Conservation (phyloP, 2,113 vertebrate genomes). For the Crypturellus undulatus region DNA sequence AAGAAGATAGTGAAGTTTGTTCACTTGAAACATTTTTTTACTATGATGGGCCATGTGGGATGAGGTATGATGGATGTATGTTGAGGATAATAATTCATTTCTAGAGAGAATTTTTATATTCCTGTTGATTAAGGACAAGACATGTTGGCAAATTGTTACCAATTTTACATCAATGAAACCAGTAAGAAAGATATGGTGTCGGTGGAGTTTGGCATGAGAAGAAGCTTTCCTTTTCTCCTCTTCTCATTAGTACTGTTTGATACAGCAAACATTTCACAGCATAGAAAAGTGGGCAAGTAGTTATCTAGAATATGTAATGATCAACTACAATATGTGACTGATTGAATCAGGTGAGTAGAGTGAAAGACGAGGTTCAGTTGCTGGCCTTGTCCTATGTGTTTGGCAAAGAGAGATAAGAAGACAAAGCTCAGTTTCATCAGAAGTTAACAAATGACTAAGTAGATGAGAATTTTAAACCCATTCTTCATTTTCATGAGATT, state of each 20-base stretch:
- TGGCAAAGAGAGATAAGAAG: slow-evolving; percentile 55
- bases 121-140: background rate
- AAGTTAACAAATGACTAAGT: slow-evolving; percentile 55
- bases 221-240: background rate
- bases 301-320: slow-evolving; percentile 62
- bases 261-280: background rate
- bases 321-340: slow-evolving; percentile 67
- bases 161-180: background rate
- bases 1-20: background rate
- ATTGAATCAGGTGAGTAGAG: slow-evolving; percentile 45
- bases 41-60: background rate
- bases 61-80: background rate
- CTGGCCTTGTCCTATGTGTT: slow-evolving; percentile 59
- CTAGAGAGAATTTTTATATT: background rate
- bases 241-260: background rate
- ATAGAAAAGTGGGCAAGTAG: background rate
- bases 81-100: background rate
- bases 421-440: slow-evolving; percentile 59
- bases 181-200: background rate
- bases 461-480: background rate
- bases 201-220: background rate
- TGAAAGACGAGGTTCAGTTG: slow-evolving; percentile 68
- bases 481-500: slow-evolving; percentile 22
- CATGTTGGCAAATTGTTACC: background rate
- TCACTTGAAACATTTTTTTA: background rate